Evolutionary conservation across 2,797 vertebrate genomes (phyloP).

Genomic region (Gadopsis bispinosus): DNA sequence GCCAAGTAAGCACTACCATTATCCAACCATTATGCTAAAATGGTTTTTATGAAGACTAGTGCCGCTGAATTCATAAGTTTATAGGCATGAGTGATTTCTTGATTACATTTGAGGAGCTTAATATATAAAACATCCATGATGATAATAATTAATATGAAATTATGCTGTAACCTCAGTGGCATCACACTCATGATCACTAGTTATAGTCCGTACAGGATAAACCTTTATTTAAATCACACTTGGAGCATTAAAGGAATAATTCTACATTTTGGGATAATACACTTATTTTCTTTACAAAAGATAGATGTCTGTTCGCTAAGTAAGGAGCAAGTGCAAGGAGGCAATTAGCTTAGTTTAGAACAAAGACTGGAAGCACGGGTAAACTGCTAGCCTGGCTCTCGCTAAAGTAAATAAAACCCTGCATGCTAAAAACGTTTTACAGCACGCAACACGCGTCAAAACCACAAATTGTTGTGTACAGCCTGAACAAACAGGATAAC

Average conservation of each 20-base stretch:
- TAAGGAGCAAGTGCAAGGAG: not conserved
- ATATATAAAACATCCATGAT: not conserved
- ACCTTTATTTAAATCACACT: not conserved
- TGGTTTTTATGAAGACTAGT: conserved; percentile 24
- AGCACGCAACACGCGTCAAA: too few species aligned
- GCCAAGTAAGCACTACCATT: conserved; percentile 39
- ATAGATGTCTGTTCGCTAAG: not conserved
- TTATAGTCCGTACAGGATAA: not conserved
- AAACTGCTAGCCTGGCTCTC: not conserved
- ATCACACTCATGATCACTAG: not conserved
- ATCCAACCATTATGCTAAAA: conserved; percentile 30
- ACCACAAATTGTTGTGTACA: too few species aligned
- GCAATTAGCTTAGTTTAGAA: not conserved
- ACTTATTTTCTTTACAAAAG: not conserved
- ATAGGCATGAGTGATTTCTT: conserved; percentile 23
- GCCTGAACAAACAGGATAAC: not conserved
- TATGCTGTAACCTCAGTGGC: not conserved
- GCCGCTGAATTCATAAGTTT: conserved; percentile 19
- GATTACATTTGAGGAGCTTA: conserved; percentile 6
- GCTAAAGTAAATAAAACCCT: not conserved
- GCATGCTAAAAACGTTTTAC: not conserved
- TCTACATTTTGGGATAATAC: not conserved
- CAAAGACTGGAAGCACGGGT: not conserved
- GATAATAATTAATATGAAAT: not conserved
- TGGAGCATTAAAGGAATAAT: not conserved